phyloP scores from a whole-genome alignment of 2,797 vertebrate species.

The Agapornis canus region DNA sequence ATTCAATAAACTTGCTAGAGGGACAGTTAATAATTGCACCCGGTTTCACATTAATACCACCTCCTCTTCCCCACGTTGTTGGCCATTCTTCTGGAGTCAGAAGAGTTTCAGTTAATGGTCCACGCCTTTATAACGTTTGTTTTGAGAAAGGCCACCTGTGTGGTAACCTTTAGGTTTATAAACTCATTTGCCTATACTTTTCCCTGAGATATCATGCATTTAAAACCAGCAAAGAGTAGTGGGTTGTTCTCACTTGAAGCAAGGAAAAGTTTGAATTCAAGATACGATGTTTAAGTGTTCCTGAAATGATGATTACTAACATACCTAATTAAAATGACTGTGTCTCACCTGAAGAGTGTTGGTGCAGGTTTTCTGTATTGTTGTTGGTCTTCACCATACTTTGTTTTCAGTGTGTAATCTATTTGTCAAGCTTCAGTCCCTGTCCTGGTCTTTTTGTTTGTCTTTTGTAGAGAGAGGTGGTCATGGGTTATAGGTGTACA shows the following conservation, averaged over 20 bases:
- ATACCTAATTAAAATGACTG: neutral
- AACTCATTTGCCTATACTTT: accelerated
- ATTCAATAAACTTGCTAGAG: neutral
- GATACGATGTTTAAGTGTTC: neutral
- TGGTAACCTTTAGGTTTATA: neutral
- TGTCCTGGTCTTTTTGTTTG: neutral
- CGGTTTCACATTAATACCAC: accelerated
- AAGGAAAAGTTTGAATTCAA: neutral
- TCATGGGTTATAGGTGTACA: neutral
- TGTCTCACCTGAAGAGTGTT: neutral
- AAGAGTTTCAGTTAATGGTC: neutral
- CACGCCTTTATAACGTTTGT: neutral
- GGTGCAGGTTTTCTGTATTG: neutral
- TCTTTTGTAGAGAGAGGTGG: neutral
- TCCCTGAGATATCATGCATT: neutral
- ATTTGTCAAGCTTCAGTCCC: neutral
- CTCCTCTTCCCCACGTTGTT: accelerated
- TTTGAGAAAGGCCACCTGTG: neutral
- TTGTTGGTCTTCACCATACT: neutral
- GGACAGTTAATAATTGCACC: too few relatives aligned
- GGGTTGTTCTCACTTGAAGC: neutral
- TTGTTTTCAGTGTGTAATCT: neutral
- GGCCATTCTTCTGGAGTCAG: neutral
- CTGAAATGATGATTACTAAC: neutral
- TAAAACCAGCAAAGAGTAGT: neutral